Conservation (phyloP, 2,888 invertebrate genomes). For the Aricia artaxerxes region DNA sequence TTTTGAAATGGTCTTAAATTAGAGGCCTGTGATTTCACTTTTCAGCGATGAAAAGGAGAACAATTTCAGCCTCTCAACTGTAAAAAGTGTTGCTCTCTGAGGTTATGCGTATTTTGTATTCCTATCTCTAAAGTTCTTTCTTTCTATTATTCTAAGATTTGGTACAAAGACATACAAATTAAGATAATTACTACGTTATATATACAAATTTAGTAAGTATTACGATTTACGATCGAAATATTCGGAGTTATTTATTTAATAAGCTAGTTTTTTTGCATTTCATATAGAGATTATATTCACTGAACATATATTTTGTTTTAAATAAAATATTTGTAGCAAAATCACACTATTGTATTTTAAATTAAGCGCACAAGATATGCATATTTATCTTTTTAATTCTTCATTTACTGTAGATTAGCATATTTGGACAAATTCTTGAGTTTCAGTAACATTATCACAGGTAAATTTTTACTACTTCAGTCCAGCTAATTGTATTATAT, state of each 20-base stretch:
- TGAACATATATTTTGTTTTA: constrained; percentile 56
- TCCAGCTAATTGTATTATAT: neutral
- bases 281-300: constrained; percentile 63
- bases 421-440: neutral
- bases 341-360: constrained; percentile 25
- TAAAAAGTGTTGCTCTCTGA: constrained; percentile 57
- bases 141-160: constrained; percentile 55
- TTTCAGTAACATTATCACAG: neutral
- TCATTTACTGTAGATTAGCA: constrained; percentile 1
- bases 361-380: constrained; percentile 26
- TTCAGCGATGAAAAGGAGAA: constrained; percentile 65
- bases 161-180: constrained; percentile 78
- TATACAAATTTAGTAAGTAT: constrained; percentile 63
- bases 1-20: constrained; percentile 63
- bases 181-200: constrained; percentile 71
- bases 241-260: constrained; percentile 68
- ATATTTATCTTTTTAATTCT: neutral
- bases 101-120: constrained; percentile 46
- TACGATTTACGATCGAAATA: constrained; percentile 42
- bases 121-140: constrained; percentile 53
- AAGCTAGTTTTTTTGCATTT: constrained; percentile 64
- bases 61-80: constrained; percentile 56
- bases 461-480: neutral
- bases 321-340: constrained; percentile 49
- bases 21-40: constrained; percentile 62